phyloP scores from a whole-genome alignment of 53 echinoderm and acorn worm genomes.

The Paracentrotus lividus region DNA sequence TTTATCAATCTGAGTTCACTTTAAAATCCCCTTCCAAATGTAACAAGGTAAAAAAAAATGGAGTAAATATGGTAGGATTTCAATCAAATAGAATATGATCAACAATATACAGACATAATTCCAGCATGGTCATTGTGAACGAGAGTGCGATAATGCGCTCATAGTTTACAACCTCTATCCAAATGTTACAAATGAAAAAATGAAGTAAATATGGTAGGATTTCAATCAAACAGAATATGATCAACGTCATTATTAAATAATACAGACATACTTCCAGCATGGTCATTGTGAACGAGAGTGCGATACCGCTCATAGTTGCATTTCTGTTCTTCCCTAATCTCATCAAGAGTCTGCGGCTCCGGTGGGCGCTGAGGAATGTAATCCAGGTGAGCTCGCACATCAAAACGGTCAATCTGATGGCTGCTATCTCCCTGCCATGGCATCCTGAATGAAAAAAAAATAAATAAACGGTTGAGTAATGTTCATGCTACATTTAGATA shows the following conservation, averaged over 20 bases:
- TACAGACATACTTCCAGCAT: constrained; percentile 96
- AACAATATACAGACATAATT: constrained; percentile 84
- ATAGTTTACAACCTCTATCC: no score
- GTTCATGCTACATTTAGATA: not conserved
- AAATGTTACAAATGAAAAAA: not conserved
- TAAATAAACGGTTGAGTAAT: not conserved
- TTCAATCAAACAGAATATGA: no score
- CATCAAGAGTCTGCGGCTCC: constrained; percentile 76
- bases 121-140: constrained; percentile 99
- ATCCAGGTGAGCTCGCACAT: constrained; percentile 97
- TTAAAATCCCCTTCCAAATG: no score
- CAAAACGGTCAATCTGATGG: constrained; percentile 98
- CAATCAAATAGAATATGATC: not conserved
- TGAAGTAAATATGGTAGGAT: not conserved
- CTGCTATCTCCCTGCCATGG: constrained; percentile 97
- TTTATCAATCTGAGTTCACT: no score
- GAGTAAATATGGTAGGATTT: not conserved
- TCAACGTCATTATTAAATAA: constrained; percentile 1
- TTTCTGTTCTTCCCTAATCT: constrained; percentile 82
- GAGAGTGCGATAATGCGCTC: constrained; percentile 98
- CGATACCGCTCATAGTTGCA: constrained; percentile 99
- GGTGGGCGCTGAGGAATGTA: constrained; percentile 83
- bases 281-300: constrained; percentile 98
- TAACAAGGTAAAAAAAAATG: not conserved
- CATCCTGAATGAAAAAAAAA: constrained; percentile 79